A percentile compares a stretch with the other conserved stretches of the same genome.
Conservation (phyloP, 2,888 invertebrate species). For the Drosophila seclusa region DNA sequence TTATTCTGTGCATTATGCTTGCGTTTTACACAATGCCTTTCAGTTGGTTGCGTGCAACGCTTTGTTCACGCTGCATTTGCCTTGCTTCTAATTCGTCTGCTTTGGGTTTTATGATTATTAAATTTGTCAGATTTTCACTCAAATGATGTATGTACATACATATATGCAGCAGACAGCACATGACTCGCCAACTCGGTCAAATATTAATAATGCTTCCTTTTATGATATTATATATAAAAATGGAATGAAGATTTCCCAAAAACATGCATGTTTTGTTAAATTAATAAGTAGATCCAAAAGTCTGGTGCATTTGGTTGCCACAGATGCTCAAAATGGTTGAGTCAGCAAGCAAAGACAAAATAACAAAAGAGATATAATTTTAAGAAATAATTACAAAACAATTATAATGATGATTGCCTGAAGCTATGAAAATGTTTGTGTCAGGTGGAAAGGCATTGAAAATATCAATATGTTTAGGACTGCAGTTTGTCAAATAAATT, state of each 20-base stretch:
- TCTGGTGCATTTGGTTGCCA: not conserved
- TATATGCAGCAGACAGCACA: not conserved
- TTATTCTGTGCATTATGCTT: constrained; percentile 48
- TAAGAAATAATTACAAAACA: not conserved
- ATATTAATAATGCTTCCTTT: not conserved
- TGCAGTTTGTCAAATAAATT: not conserved
- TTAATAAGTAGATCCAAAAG: not conserved
- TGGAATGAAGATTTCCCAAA: not conserved
- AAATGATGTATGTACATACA: not conserved
- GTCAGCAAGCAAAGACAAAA: not conserved
- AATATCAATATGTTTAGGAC: not conserved
- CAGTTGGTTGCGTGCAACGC: constrained; percentile 42
- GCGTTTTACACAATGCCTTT: constrained; percentile 24
- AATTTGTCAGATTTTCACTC: constrained; percentile 36
- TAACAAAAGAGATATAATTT: not conserved
- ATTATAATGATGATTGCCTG: not conserved
- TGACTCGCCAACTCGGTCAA: not conserved
- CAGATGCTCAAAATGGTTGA: not conserved
- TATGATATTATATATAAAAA: not conserved
- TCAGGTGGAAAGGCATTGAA: not conserved
- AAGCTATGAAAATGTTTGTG: not conserved
- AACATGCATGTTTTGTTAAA: not conserved
- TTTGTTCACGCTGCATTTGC: constrained; percentile 51
- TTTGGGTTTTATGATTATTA: constrained; percentile 64
- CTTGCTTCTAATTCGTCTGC: constrained; percentile 37